phyloP scores from a whole-genome alignment of 2,113 vertebrate genomes.

The Spilogale gracilis region DNA sequence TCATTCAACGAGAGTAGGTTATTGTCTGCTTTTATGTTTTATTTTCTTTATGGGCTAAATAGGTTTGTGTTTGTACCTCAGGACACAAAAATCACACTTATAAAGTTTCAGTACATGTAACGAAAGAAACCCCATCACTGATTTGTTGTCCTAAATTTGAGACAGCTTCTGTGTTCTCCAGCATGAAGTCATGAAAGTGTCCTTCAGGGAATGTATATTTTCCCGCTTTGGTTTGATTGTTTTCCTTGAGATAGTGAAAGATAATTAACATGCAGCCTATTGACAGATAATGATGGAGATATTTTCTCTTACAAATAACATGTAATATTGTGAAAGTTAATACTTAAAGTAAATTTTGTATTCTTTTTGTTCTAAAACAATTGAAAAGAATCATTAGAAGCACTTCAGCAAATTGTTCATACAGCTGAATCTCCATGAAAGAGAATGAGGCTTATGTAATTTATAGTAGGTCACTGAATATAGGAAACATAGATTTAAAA shows the following conservation, averaged over 20 bases:
- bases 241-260: not conserved
- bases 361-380: not conserved
- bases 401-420: not conserved
- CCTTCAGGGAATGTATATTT: not conserved
- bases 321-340: not conserved
- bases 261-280: not conserved
- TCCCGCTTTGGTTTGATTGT: not conserved
- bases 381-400: not conserved
- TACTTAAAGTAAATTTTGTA: not conserved
- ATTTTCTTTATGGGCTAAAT: not conserved
- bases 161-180: not conserved
- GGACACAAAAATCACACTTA: not conserved
- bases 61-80: not conserved
- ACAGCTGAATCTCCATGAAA: not conserved
- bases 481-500: not conserved
- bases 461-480: not conserved
- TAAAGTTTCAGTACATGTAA: not conserved
- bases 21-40: not conserved
- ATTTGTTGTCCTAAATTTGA: constrained; percentile 1
- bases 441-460: not conserved
- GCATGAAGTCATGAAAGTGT: not conserved
- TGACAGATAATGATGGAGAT: not conserved
- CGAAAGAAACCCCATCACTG: not conserved
- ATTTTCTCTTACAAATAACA: not conserved
- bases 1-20: not conserved